Base-by-base conservation (phyloP, 2,888 invertebrate genomes). In the Thymelicus lineola region DNA sequence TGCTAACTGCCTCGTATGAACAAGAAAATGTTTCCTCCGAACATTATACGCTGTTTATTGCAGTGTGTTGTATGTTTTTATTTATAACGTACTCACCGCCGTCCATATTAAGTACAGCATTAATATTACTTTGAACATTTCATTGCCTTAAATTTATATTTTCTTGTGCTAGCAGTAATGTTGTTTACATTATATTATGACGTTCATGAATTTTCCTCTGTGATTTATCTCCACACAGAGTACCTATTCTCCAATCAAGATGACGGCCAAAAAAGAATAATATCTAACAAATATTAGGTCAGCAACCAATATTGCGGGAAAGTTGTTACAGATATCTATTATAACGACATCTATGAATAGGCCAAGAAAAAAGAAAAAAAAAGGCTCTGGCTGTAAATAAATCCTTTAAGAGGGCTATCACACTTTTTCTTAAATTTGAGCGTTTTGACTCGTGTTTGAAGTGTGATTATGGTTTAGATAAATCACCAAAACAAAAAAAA, bases 61-160 rank as follows among this genome's bases (percentile, higher is more conserved):
- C 28, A 3, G 28, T 28, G 1, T 28, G 20, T 14, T 0, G 55
- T 55, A 9, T 42, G 38, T 58, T 38, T 58, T 36, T 38, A 58
- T 36, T 36, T 38, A 58, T 15, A 38, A 58, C 38, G 36, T 57
- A 58, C 58, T 58, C 38, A 58, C 58, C 58, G 7, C 36, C n/a
- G 58, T 58, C 58, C 58, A 58, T 58, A 58, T 58, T 58, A 58
- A 58, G 38, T 36, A 38, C 15, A 58, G 58, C 17, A 17, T 58
- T 14, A 58, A 38, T 58, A 58, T 38, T 38, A 58, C 58, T 58
- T 58, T 58, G 36, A 10, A 15, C 58, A 58, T 58, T 38, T 58
- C 58, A 58, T 58, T 12, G 38, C 58, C 58, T 58, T 38, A 38
- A 38, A 58, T 58, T 58, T 38, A 38, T n/a, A 15, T 58, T 58